These are phyloP conservation scores for Prostheceraeus crozeri DNA, from an alignment of 2,888 invertebrate species.

Conservation along the genomic window DNA sequence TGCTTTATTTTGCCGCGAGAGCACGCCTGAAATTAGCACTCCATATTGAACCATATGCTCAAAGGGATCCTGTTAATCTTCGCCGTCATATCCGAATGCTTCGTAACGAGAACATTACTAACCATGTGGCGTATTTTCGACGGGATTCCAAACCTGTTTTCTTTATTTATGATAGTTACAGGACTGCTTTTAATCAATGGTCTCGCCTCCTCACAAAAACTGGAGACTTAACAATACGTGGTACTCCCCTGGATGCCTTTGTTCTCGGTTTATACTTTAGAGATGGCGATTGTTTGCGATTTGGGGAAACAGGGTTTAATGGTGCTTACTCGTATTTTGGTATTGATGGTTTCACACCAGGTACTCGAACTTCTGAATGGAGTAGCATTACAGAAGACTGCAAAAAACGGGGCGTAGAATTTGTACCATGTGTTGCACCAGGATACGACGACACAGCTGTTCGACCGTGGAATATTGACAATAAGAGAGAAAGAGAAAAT, in stretches of 20 bases:
- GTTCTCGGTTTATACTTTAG: conserved; percentile 55
- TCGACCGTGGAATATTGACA: conserved; percentile 62
- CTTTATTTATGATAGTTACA: conserved; percentile 65
- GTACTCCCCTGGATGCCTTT: conserved; percentile 61
- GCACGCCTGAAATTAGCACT: conserved; percentile 59
- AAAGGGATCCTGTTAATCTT: conserved; percentile 47
- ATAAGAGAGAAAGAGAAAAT: conserved; percentile 60
- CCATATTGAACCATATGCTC: conserved; percentile 62
- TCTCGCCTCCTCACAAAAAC: conserved; percentile 54
- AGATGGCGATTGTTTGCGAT: conserved; percentile 35
- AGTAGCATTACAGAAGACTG: not conserved
- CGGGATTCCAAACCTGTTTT: too few species aligned
- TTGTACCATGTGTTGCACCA: conserved; percentile 67
- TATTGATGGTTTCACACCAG: conserved; percentile 63
- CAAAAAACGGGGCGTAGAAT: conserved; percentile 45
- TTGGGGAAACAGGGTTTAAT: conserved; percentile 58
- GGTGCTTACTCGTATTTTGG: conserved; percentile 66
- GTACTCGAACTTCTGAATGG: not conserved
- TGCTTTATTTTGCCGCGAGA: conserved; percentile 50
- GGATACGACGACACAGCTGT: conserved; percentile 66
- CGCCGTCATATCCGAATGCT: conserved; percentile 55
- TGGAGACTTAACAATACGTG: conserved; percentile 59
- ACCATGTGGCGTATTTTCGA: too few species aligned
- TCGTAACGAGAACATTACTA: too few species aligned
- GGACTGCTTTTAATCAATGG: conserved; percentile 61